phyloP scores from a whole-genome alignment of 2,888 invertebrate genomes.

The Drosophila falleni region DNA sequence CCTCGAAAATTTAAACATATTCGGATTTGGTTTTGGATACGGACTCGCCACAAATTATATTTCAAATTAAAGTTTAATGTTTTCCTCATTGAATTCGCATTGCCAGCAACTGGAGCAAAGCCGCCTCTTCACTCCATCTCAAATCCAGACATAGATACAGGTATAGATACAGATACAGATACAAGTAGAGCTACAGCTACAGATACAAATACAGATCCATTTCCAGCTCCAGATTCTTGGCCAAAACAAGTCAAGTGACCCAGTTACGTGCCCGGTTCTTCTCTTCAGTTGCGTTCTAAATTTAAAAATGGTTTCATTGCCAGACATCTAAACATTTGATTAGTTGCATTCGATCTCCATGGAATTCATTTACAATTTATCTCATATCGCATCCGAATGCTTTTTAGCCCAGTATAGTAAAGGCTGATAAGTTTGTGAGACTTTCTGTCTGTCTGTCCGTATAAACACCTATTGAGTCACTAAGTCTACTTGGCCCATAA shows the following conservation, averaged over 20 bases:
- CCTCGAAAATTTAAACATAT: constrained; percentile 30
- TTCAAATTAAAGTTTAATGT: constrained; percentile 43
- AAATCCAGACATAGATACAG: not conserved
- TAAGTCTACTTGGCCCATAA: too few relatives aligned
- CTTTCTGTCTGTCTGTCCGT: too few relatives aligned
- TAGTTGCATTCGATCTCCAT: too few relatives aligned
- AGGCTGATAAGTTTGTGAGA: too few relatives aligned
- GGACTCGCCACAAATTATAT: constrained; percentile 27
- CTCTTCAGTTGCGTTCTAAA: constrained; percentile 25
- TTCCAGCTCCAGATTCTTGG: constrained; percentile 5
- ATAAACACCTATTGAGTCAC: too few relatives aligned
- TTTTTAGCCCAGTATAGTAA: too few relatives aligned
- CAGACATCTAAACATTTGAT: too few relatives aligned
- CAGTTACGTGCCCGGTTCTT: constrained; percentile 56
- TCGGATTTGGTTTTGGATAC: constrained; percentile 9
- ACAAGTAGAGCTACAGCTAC: not conserved
- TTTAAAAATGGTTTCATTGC: not conserved
- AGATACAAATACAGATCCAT: constrained; percentile 3
- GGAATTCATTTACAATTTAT: too few relatives aligned
- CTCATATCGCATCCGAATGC: too few relatives aligned
- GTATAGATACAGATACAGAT: not conserved
- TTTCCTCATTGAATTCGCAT: constrained; percentile 52
- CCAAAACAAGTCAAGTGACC: constrained; percentile 66
- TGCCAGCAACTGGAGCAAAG: constrained; percentile 64
- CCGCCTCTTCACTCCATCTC: constrained; percentile 4